Evolutionary conservation across 2,113 vertebrate species (phyloP).

Genomic region (Colius striatus): DNA sequence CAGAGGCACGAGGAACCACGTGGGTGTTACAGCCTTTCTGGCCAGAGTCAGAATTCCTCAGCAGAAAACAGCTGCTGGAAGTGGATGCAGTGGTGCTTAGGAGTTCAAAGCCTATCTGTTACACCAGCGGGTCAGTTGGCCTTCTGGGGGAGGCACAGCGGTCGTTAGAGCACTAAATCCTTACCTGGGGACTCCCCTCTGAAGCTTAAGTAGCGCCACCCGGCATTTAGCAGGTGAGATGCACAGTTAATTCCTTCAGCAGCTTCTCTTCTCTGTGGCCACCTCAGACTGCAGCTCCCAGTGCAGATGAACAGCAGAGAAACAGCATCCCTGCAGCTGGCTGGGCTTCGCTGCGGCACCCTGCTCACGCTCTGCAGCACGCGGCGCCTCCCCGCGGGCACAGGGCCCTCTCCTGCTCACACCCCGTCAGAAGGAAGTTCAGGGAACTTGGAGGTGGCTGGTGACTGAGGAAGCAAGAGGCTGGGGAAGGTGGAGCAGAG

Average conservation of each 20-base stretch:
- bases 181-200: neutral
- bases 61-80: conserved; percentile 35
- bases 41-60: conserved; percentile 43
- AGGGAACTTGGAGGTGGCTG: neutral
- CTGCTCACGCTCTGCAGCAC: neutral
- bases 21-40: conserved; percentile 27
- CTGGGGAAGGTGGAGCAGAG: neutral
- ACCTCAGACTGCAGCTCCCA: conserved; percentile 58
- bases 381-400: neutral
- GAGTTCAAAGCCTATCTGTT: conserved; percentile 44
- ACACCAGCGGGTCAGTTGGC: conserved; percentile 34
- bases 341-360: neutral
- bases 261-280: conserved; percentile 39
- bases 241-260: conserved; percentile 47
- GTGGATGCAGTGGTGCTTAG: conserved; percentile 52
- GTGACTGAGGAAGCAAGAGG: neutral
- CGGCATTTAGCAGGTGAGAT: neutral
- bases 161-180: neutral
- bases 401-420: neutral
- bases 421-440: neutral
- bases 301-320: neutral
- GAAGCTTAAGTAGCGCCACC: conserved; percentile 44
- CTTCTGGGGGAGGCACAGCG: conserved; percentile 10
- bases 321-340: neutral
- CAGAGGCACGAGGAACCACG: conserved; percentile 41